phyloP scores from a whole-genome alignment of 2,113 vertebrate species.

The Paradoxurus hermaphroditus region DNA sequence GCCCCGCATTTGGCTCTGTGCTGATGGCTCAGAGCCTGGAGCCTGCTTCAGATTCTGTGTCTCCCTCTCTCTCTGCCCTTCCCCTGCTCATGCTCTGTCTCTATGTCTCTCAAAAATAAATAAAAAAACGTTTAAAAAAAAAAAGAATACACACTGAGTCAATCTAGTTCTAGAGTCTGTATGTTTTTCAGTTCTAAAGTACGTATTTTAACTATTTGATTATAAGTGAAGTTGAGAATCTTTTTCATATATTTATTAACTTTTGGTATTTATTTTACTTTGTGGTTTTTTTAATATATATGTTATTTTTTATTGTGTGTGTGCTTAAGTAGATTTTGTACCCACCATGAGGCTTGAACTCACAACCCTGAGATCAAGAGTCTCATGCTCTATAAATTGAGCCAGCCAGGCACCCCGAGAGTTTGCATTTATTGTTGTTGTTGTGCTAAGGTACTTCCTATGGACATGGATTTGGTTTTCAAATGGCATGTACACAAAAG shows the following conservation, averaged over 20 bases:
- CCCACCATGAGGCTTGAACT: not conserved
- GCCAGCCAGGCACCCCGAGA: not conserved
- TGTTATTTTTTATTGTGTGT: not conserved
- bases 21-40: no score
- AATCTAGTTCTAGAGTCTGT: not conserved
- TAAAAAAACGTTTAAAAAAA: no score
- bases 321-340: not conserved
- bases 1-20: no score
- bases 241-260: not conserved
- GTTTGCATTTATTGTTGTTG: not conserved
- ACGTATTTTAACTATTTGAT: no score
- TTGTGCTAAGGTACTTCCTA: not conserved
- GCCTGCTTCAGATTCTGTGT: no score
- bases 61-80: no score
- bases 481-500: not conserved
- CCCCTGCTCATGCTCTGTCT: no score
- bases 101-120: no score
- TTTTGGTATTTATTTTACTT: not conserved
- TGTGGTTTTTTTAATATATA: not conserved
- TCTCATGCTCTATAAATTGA: not conserved
- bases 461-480: not conserved
- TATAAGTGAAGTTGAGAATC: not conserved
- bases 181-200: no score
- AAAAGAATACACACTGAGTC: no score
- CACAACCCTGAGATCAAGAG: not conserved